Evolutionary conservation across 2,888 invertebrate species (phyloP).

Genomic region (Limnephilus lunatus): DNA sequence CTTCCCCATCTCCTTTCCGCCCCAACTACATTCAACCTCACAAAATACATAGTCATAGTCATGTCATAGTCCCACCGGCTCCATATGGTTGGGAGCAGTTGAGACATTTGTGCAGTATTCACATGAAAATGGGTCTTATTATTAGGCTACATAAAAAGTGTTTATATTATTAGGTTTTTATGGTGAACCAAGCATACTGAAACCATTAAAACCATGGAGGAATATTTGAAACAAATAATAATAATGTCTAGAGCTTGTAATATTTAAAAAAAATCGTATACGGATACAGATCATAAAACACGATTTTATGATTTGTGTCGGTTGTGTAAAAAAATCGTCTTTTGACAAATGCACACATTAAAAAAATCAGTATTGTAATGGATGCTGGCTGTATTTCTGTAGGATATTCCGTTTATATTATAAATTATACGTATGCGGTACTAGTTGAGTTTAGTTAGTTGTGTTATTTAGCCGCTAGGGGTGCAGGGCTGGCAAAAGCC

Average conservation of each 20-base stretch:
- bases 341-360: not conserved
- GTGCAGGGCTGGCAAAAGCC: not conserved
- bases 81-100: too few species aligned
- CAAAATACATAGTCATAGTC: too few species aligned
- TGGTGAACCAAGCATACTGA: not conserved
- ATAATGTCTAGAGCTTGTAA: not conserved
- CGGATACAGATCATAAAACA: not conserved
- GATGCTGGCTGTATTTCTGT: not conserved
- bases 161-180: not conserved
- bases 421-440: not conserved
- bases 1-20: too few species aligned
- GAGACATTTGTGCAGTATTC: too few species aligned
- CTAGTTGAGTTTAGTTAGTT: not conserved
- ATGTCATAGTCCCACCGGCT: too few species aligned
- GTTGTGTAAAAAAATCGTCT: not conserved
- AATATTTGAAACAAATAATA: not conserved
- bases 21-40: too few species aligned
- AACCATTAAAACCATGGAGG: not conserved
- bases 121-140: too few species aligned
- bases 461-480: slow-evolving; percentile 51
- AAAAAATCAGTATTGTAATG: not conserved
- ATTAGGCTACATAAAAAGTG: not conserved
- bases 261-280: not conserved
- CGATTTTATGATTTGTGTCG: not conserved
- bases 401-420: not conserved